phyloP scores from a whole-genome alignment of 2,113 vertebrate species.

The Rhinolophus sinicus region DNA sequence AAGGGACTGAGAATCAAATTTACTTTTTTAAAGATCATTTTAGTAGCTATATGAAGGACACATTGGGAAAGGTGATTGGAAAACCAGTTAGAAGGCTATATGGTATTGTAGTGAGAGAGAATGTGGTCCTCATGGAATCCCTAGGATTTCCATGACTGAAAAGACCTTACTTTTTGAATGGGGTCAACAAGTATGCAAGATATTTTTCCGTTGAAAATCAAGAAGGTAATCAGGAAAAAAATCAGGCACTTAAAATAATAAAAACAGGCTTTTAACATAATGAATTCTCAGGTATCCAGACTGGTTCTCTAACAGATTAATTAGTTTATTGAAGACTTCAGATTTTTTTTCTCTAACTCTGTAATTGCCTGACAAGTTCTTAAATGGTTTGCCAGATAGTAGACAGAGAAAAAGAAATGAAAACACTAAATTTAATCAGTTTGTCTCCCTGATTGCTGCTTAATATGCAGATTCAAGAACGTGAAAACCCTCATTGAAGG shows the following conservation, averaged over 20 bases:
- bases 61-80: neutral
- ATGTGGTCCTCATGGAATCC: neutral
- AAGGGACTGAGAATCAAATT: neutral
- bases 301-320: neutral
- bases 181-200: neutral
- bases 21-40: neutral
- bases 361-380: neutral
- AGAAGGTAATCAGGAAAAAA: neutral
- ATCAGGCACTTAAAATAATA: neutral
- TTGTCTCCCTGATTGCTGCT: neutral
- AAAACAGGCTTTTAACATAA: neutral
- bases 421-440: neutral
- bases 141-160: neutral
- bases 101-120: neutral
- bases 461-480: neutral
- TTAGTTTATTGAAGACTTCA: constrained; percentile 43
- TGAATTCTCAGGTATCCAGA: neutral
- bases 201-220: constrained; percentile 21
- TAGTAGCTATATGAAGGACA: neutral
- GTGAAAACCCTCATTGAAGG: neutral
- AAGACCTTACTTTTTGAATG: neutral
- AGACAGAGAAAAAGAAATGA: neutral
- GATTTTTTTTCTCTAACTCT: constrained; percentile 31
- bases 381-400: neutral
- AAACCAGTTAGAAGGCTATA: neutral